Percentiles rank a stretch among this genome's conserved stretches.
phyloP scores from a whole-genome alignment of 2,113 vertebrate genomes.

The Megaceryle torquata region DNA sequence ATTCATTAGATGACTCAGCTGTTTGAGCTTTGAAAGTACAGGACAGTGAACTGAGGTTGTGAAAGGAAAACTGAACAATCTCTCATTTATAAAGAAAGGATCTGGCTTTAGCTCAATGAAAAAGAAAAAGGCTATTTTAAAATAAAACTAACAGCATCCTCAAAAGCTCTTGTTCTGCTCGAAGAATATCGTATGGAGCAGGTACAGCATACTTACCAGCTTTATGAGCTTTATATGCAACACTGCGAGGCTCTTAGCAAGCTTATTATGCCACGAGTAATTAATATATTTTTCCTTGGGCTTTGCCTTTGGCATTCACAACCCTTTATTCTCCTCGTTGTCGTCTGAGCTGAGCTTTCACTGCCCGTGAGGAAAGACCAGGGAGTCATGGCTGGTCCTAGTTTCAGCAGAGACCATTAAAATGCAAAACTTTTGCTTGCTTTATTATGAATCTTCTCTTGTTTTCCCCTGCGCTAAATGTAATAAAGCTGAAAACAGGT shows the following conservation, averaged over 20 bases:
- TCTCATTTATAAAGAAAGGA: not conserved
- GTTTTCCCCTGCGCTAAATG: slow-evolving; percentile 3
- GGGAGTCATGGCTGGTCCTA: not conserved
- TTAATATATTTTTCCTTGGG: not conserved
- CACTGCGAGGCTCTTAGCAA: not conserved
- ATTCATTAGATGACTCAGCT: not conserved
- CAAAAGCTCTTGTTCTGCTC: not conserved
- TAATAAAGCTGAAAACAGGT: slow-evolving; percentile 50
- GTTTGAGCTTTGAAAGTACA: not conserved
- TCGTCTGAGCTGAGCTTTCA: not conserved
- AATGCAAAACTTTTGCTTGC: slow-evolving; percentile 3
- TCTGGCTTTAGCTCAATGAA: not conserved
- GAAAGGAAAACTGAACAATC: not conserved
- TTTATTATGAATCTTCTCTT: slow-evolving; percentile 20
- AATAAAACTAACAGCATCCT: not conserved
- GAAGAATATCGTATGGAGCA: not conserved
- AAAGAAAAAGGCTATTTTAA: not conserved
- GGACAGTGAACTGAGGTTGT: not conserved
- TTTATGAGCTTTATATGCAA: not conserved
- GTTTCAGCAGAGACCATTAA: not conserved
- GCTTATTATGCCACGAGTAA: not conserved
- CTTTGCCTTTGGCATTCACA: not conserved
- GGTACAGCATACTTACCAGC: not conserved
- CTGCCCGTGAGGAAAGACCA: not conserved
- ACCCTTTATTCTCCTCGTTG: not conserved